These are phyloP conservation scores for Beroe ovata DNA, from an alignment of 37 sponge, comb jelly and placozoan genomes.

Conservation along the genomic window DNA sequence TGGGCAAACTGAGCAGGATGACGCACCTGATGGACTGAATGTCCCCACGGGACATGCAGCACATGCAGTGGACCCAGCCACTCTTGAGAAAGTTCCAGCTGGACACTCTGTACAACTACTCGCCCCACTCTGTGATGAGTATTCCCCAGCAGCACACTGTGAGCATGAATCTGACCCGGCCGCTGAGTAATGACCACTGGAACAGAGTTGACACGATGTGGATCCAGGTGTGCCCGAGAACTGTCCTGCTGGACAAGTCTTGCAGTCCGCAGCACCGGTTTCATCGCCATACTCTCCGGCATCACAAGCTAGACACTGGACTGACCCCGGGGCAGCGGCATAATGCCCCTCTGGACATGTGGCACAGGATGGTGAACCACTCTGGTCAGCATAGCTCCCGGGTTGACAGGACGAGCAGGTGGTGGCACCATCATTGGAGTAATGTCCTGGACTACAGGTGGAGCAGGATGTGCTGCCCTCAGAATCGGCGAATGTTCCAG, in stretches of 20 bases:
- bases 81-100: not conserved
- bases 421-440: not conserved
- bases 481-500: not conserved
- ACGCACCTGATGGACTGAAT: not conserved
- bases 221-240: not conserved
- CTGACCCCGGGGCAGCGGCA: not conserved
- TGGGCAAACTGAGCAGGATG: not conserved
- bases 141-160: not conserved
- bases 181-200: not conserved
- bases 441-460: slow-evolving; percentile 7
- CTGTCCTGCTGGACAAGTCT: not conserved
- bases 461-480: not conserved
- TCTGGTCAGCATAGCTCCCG: not conserved
- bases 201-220: not conserved
- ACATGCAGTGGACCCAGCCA: slow-evolving; percentile 1
- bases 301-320: not conserved
- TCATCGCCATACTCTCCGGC: slow-evolving; percentile 11
- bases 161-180: not conserved
- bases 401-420: slow-evolving; percentile 10
- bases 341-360: not conserved
- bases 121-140: not conserved
- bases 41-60: not conserved
- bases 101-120: slow-evolving; percentile 2
- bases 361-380: not conserved
- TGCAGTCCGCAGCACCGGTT: not conserved